Evolutionary conservation across 1,140 invertebrate genomes (phyloP).

Genomic region (Drosophila pruinosa): DNA sequence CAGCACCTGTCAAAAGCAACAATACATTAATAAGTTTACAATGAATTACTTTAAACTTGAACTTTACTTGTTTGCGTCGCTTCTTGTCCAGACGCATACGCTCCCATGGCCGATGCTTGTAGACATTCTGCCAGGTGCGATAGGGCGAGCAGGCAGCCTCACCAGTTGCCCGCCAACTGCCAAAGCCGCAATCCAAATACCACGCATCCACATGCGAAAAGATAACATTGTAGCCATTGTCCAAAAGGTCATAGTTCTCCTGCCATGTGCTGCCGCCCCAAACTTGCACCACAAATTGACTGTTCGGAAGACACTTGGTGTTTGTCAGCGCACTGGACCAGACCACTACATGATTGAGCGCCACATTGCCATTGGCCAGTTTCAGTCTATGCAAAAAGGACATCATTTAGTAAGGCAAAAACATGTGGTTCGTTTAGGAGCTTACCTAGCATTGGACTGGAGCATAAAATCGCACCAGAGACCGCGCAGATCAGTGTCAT

Average conservation of each 20-base stretch:
- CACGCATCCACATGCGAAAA: conserved; percentile 92
- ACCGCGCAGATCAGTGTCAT: conserved; percentile 89
- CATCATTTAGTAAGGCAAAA: not conserved
- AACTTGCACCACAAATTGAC: conserved; percentile 86
- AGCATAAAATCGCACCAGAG: conserved; percentile 91
- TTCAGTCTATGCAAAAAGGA: conserved; percentile 82
- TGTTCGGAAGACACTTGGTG: conserved; percentile 87
- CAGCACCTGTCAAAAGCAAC: conserved; percentile 80
- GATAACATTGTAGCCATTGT: conserved; percentile 90
- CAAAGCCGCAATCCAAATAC: conserved; percentile 93
- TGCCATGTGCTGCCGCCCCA: conserved; percentile 91
- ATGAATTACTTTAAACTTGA: not conserved
- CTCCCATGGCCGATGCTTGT: conserved; percentile 90
- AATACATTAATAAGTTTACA: not conserved
- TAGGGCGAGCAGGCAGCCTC: conserved; percentile 91
- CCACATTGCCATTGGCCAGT: conserved; percentile 86
- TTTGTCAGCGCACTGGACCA: conserved; percentile 92
- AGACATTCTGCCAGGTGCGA: conserved; percentile 91
- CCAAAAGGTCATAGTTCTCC: conserved; percentile 88
- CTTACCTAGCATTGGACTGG: conserved; percentile 84
- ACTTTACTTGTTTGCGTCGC: conserved; percentile 70
- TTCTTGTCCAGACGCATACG: conserved; percentile 75
- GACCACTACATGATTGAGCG: conserved; percentile 87
- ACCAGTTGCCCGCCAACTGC: conserved; percentile 87
- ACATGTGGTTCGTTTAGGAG: not conserved